Percentiles rank a stretch among this genome's conserved stretches.
Conservation (phyloP, 2,888 invertebrate genomes). For the Calliphora vomitoria region DNA sequence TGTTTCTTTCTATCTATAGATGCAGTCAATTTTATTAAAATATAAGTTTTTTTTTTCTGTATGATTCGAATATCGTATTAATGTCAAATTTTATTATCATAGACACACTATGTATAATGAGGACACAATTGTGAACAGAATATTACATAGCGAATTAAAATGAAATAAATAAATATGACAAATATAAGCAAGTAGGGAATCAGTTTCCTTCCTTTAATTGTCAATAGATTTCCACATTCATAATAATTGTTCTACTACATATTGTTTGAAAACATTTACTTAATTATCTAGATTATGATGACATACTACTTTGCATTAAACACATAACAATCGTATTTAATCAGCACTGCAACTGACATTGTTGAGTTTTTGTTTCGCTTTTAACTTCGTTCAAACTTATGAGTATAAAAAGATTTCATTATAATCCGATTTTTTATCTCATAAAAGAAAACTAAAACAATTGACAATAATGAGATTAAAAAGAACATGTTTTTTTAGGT, state of each 20-base stretch:
- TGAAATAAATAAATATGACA: too few species aligned
- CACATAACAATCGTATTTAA: neutral
- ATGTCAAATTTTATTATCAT: neutral
- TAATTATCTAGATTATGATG: neutral
- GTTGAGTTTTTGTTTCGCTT: neutral
- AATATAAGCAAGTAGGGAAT: too few species aligned
- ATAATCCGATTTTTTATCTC: constrained; percentile 10
- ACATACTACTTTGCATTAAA: neutral
- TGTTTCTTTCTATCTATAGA: constrained; percentile 18
- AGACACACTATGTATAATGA: neutral
- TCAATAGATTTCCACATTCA: too few species aligned
- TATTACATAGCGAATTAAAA: neutral
- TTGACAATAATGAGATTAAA: constrained; percentile 23
- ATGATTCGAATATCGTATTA: neutral
- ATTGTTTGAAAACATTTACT: neutral
- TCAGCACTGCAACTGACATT: neutral
- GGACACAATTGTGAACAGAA: neutral
- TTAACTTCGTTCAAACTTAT: neutral
- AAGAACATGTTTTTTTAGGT: neutral
- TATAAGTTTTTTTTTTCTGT: neutral
- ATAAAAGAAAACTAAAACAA: constrained; percentile 2
- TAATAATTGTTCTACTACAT: neutral
- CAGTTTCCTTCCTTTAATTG: too few species aligned
- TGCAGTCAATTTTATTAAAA: neutral
- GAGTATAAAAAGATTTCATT: neutral